A percentile compares a stretch with the other conserved stretches of the same genome.
Evolutionary conservation across 2,113 vertebrate species (phyloP).

Genomic region (Gila orcuttii): DNA sequence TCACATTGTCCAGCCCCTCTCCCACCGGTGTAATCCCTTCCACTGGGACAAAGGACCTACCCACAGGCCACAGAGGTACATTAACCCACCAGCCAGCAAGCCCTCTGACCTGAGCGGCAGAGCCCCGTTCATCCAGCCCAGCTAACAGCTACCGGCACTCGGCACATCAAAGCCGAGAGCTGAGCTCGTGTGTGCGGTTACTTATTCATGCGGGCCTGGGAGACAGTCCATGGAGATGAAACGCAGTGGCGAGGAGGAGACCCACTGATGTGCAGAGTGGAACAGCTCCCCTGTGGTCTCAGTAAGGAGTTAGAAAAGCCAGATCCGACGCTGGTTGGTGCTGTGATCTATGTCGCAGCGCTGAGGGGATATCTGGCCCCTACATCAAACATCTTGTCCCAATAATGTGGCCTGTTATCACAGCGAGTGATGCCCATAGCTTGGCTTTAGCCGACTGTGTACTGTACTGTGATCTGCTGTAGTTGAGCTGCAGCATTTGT

Average conservation of each 20-base stretch:
- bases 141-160: slow-evolving; percentile 29
- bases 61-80: slow-evolving; percentile 71
- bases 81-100: slow-evolving; percentile 74
- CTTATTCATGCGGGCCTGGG: slow-evolving; percentile 56
- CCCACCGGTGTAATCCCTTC: slow-evolving; percentile 81
- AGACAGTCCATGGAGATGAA: slow-evolving; percentile 52
- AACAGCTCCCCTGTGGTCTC: slow-evolving; percentile 55
- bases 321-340: slow-evolving; percentile 26
- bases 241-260: slow-evolving; percentile 43
- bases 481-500: slow-evolving; percentile 15
- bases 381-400: slow-evolving; percentile 59
- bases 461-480: slow-evolving; percentile 38
- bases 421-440: slow-evolving; percentile 42
- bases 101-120: slow-evolving; percentile 48
- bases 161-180: slow-evolving; percentile 51
- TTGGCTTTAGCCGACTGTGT: slow-evolving; percentile 37
- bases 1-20: slow-evolving; percentile 79
- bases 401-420: slow-evolving; percentile 53
- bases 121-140: slow-evolving; percentile 55
- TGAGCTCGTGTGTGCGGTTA: slow-evolving; percentile 33
- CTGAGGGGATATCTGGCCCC: slow-evolving; percentile 41
- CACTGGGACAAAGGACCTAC: slow-evolving; percentile 75
- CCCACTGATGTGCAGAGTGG: slow-evolving; percentile 48
- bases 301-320: slow-evolving; percentile 39
- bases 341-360: slow-evolving; percentile 51